A percentile compares a stretch with the other conserved stretches of the same genome.
phyloP scores from a whole-genome alignment of 2,888 invertebrate species.

The Hyposoter dolosus region DNA sequence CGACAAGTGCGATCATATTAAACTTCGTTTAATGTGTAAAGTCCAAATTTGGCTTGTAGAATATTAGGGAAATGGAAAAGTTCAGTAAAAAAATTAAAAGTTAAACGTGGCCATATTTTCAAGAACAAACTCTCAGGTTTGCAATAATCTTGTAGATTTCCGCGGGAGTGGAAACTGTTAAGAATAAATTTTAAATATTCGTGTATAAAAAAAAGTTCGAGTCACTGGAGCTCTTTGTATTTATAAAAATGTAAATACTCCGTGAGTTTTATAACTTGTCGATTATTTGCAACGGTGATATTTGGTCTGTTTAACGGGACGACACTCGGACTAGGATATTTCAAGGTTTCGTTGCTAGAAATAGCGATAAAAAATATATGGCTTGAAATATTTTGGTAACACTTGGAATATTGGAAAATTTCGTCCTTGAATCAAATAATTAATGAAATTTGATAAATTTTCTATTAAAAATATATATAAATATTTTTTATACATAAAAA shows the following conservation, averaged over 20 bases:
- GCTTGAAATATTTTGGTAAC: constrained; percentile 50
- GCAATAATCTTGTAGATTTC: background rate
- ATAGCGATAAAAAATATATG: constrained; percentile 35
- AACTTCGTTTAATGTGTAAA: background rate
- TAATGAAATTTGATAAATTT: constrained; percentile 30
- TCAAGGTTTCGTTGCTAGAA: background rate
- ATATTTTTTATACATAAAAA: constrained; percentile 28
- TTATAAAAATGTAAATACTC: background rate
- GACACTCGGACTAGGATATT: background rate
- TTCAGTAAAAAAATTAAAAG: background rate
- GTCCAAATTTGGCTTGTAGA: background rate
- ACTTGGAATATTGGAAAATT: constrained; percentile 24
- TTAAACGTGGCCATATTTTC: background rate
- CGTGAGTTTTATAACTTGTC: background rate
- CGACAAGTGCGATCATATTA: background rate
- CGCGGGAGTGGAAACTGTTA: background rate
- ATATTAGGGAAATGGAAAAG: background rate
- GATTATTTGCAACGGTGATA: background rate
- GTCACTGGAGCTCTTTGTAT: background rate
- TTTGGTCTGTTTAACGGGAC: no score
- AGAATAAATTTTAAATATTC: background rate
- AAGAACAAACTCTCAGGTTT: background rate
- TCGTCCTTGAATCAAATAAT: constrained; percentile 11
- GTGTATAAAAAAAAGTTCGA: background rate
- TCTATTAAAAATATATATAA: constrained; percentile 43